These are phyloP conservation scores for Manis crassicaudata DNA, from an alignment of 2,797 vertebrate species.

Conservation along the genomic window DNA sequence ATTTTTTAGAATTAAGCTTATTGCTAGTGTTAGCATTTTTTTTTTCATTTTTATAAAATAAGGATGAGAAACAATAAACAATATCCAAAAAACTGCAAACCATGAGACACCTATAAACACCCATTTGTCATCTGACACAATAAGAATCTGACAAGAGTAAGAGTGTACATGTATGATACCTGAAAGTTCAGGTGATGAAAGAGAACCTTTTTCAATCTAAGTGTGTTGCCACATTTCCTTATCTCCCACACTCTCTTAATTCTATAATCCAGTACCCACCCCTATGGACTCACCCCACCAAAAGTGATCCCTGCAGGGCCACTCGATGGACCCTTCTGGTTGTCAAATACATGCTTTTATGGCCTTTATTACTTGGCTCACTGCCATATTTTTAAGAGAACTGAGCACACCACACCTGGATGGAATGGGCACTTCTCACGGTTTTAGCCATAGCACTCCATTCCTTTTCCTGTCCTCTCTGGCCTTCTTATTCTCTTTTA, in stretches of 20 bases:
- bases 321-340: neutral
- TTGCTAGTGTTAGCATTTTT: neutral
- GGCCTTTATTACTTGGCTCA: neutral
- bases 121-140: neutral
- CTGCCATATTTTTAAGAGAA: neutral
- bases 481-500: neutral
- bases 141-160: neutral
- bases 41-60: slow-evolving; percentile 39
- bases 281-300: neutral
- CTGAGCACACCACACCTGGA: neutral
- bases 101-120: neutral
- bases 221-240: neutral
- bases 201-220: neutral
- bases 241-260: neutral
- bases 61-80: neutral
- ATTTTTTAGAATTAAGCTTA: slow-evolving; percentile 39
- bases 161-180: neutral
- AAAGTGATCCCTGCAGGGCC: neutral
- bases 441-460: neutral
- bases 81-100: slow-evolving; percentile 17
- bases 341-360: neutral
- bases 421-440: neutral
- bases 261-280: neutral
- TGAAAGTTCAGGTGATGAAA: neutral
- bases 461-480: neutral